Conservation (phyloP, 1,140 invertebrate species). For the Ephestia elutella region DNA sequence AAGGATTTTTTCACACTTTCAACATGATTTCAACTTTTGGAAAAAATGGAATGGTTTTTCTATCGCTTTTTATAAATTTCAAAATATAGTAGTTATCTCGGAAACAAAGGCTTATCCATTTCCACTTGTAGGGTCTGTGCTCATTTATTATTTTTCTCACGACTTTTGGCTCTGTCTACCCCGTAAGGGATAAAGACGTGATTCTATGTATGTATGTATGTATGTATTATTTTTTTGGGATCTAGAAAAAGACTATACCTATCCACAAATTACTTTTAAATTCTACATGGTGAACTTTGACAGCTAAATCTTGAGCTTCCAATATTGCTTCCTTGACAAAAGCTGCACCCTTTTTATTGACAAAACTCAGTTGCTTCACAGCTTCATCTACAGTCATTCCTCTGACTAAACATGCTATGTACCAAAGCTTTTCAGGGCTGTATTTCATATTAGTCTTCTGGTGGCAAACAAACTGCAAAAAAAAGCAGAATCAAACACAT, state of each 20-base stretch:
- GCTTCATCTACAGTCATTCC: slow-evolving; percentile 97
- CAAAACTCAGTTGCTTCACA: slow-evolving; percentile 90
- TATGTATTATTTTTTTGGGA: not conserved
- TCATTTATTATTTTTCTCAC: too few species aligned
- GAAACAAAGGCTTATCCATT: too few species aligned
- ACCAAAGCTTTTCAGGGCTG: slow-evolving; percentile 94
- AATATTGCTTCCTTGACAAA: slow-evolving; percentile 86
- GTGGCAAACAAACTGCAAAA: slow-evolving; percentile 89
- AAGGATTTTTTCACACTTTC: too few species aligned
- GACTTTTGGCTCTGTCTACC: too few species aligned
- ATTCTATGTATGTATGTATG: too few species aligned
- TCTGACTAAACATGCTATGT: slow-evolving; percentile 87
- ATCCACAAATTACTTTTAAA: slow-evolving; percentile 97
- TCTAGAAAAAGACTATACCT: slow-evolving; percentile 76
- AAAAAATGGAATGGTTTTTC: too few species aligned
- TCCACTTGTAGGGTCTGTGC: too few species aligned
- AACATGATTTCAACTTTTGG: too few species aligned
- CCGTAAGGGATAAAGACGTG: too few species aligned
- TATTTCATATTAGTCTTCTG: slow-evolving; percentile 90
- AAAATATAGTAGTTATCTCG: too few species aligned
- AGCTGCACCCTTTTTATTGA: slow-evolving; percentile 87
- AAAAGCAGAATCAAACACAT: slow-evolving; percentile 21
- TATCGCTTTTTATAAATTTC: too few species aligned
- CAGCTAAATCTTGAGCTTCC: slow-evolving; percentile 92
- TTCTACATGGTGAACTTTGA: slow-evolving; percentile 94